These are phyloP conservation scores for Dynastes grantii DNA, from an alignment of 2,888 invertebrate species.

Conservation along the genomic window DNA sequence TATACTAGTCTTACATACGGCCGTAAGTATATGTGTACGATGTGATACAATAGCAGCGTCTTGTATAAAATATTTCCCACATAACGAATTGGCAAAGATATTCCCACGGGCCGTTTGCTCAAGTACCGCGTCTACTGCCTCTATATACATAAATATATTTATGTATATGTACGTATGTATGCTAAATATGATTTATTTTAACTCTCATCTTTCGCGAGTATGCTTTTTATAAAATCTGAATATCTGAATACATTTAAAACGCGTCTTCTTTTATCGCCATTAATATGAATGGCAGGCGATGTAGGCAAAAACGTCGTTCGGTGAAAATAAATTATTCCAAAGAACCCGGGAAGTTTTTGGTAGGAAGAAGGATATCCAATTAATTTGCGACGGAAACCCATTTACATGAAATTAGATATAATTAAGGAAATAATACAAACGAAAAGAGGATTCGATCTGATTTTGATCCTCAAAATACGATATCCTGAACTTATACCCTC, in stretches of 20 bases:
- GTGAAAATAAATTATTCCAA: no score
- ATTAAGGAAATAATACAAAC: no score
- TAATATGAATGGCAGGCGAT: neutral
- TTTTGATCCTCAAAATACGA: no score
- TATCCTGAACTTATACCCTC: no score
- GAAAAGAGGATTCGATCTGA: no score
- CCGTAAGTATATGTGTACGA: neutral
- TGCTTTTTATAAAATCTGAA: slow-evolving; percentile 47
- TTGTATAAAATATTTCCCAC: slow-evolving; percentile 3
- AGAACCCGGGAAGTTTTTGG: no score
- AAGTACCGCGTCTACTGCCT: neutral
- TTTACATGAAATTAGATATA: no score
- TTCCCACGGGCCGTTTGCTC: slow-evolving; percentile 6
- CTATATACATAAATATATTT: neutral
- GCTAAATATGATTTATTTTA: slow-evolving; percentile 46
- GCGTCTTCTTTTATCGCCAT: slow-evolving; percentile 7
- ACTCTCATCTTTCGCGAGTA: slow-evolving; percentile 31
- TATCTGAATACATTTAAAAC: slow-evolving; percentile 38
- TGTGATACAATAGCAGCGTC: neutral
- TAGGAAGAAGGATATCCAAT: no score
- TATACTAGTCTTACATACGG: no score
- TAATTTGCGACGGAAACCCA: no score
- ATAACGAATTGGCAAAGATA: slow-evolving; percentile 14
- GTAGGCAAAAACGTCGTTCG: no score
- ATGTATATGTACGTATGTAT: neutral